These are phyloP conservation scores for Lasioglossum morio DNA, from an alignment of 2,888 invertebrate species.

Conservation along the genomic window DNA sequence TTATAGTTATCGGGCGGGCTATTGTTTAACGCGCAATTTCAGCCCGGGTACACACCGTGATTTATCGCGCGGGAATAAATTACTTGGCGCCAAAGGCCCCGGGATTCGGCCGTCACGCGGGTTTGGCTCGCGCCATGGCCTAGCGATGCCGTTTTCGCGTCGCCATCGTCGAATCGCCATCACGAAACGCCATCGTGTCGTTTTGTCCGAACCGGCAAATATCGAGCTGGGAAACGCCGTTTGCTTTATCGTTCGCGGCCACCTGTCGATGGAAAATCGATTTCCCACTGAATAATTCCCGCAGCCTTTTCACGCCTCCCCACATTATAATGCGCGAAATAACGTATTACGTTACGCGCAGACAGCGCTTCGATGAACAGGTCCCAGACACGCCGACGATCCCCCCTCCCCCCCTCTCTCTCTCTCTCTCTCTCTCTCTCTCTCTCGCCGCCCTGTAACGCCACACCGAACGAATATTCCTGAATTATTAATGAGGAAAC, in stretches of 20 bases:
- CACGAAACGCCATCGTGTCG: background rate
- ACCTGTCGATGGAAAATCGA: conserved; percentile 67
- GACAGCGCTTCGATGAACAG: conserved; percentile 20
- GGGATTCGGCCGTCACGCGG: conserved; percentile 58
- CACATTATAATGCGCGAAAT: conserved; percentile 48
- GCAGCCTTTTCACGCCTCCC: conserved; percentile 56
- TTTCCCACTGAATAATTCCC: conserved; percentile 59
- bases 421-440: too few relatives aligned
- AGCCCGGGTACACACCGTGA: conserved; percentile 71
- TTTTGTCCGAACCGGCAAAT: conserved; percentile 60
- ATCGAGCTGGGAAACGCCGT: conserved; percentile 38
- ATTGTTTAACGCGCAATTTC: conserved; percentile 74
- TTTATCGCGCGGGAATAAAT: conserved; percentile 77
- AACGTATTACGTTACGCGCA: conserved; percentile 37
- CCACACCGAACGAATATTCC: conserved; percentile 14
- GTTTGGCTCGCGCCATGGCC: background rate
- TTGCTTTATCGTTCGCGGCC: conserved; percentile 64
- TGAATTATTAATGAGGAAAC: conserved; percentile 1
- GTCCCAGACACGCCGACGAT: background rate
- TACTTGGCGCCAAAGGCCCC: conserved; percentile 66
- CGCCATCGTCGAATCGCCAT: conserved; percentile 4
- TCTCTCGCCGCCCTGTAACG: background rate
- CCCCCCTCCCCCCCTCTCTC: too few relatives aligned
- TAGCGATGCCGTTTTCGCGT: background rate
- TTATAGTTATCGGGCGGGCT: conserved; percentile 66